Conservation (phyloP, 2,888 invertebrate species). For the Acanthoscelides obtectus region DNA sequence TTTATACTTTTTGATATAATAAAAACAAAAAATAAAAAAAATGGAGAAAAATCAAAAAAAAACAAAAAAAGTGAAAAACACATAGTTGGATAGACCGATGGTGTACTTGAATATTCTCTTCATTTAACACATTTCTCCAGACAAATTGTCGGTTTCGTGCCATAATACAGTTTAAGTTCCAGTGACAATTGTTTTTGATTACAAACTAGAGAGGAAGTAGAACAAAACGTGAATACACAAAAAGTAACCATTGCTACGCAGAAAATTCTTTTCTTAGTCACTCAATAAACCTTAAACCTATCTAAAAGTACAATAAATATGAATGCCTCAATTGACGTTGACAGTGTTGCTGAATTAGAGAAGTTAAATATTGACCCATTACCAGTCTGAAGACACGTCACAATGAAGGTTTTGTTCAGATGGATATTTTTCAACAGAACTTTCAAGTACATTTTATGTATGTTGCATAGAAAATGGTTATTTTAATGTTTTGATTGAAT, state of each 20-base stretch:
- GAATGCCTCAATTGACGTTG: too few relatives aligned
- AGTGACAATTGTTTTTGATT: conserved; percentile 5
- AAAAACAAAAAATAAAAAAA: conserved; percentile 36
- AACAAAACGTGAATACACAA: background rate
- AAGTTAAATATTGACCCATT: too few relatives aligned
- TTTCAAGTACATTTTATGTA: too few relatives aligned
- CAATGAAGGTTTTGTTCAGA: too few relatives aligned
- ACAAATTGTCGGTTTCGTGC: background rate
- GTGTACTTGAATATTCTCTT: background rate
- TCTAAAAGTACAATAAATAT: too few relatives aligned
- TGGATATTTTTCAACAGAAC: too few relatives aligned
- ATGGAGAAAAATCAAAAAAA: conserved; percentile 35
- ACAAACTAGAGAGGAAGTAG: background rate
- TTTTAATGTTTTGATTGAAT: background rate
- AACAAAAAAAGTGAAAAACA: conserved; percentile 19
- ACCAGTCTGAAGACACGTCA: too few relatives aligned
- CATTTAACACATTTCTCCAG: background rate
- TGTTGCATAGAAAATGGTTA: background rate
- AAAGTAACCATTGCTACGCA: too few relatives aligned
- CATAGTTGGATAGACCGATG: background rate
- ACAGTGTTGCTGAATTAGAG: too few relatives aligned
- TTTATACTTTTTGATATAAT: conserved; percentile 47
- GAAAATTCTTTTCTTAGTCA: too few relatives aligned
- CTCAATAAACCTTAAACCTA: too few relatives aligned
- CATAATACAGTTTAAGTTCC: background rate